phyloP scores from a whole-genome alignment of 1,140 invertebrate genomes.

The Sitobion miscanthi region DNA sequence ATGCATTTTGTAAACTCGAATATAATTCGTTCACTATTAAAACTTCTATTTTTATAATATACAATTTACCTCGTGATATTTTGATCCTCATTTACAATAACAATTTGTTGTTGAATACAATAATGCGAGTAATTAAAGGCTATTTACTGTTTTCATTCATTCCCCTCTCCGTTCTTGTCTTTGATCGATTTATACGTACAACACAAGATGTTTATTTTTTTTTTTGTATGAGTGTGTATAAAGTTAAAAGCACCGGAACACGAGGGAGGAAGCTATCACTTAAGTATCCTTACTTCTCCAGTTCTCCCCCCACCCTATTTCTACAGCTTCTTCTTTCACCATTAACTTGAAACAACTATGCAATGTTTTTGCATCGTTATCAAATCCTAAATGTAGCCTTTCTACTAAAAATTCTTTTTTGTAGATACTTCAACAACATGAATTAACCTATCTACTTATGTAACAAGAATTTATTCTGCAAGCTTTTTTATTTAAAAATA shows the following conservation, averaged over 20 bases:
- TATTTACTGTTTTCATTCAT: background rate
- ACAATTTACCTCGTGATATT: background rate
- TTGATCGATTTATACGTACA: constrained; percentile 28
- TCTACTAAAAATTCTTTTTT: background rate
- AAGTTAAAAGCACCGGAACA: constrained; percentile 45
- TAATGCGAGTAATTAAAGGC: background rate
- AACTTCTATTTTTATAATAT: background rate
- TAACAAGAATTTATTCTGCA: background rate
- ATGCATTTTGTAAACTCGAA: background rate
- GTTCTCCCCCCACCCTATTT: background rate
- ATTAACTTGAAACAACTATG: background rate
- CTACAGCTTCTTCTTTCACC: background rate
- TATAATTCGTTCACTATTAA: background rate
- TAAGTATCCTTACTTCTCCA: background rate
- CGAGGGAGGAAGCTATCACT: constrained; percentile 36
- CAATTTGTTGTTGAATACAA: background rate
- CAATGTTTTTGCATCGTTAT: background rate
- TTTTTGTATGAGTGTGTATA: background rate
- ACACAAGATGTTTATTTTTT: background rate
- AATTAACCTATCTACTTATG: background rate
- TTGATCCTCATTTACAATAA: background rate
- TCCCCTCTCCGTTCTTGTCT: background rate
- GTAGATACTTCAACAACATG: background rate
- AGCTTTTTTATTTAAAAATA: background rate
- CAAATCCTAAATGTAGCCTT: background rate